Conservation (phyloP, 2,888 invertebrate species). For the Stenoptilia bipunctidactyla region DNA sequence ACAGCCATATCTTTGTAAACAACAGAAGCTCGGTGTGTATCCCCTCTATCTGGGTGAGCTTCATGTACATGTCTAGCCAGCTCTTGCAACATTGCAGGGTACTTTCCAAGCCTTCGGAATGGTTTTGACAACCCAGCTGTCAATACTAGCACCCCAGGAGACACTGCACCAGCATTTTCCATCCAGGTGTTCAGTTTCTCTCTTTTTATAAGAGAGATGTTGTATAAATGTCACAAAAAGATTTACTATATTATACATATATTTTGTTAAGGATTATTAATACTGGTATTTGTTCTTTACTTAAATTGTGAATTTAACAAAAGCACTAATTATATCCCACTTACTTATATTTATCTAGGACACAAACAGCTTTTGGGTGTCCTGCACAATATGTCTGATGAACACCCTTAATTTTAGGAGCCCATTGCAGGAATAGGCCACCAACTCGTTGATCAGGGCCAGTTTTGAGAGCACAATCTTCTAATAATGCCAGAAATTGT, state of each 20-base stretch:
- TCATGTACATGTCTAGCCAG: slow-evolving; percentile 96
- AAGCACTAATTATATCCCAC: slow-evolving; percentile 21
- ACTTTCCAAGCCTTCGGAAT: slow-evolving; percentile 94
- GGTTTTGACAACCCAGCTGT: slow-evolving; percentile 96
- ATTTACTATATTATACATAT: background rate
- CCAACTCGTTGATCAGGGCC: slow-evolving; percentile 89
- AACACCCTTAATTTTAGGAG: slow-evolving; percentile 84
- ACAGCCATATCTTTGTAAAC: slow-evolving; percentile 96
- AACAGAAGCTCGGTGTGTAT: slow-evolving; percentile 94
- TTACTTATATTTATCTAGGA: slow-evolving; percentile 94
- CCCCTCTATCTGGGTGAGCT: slow-evolving; percentile 94
- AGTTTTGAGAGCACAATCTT: slow-evolving; percentile 80
- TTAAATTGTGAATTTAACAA: no score
- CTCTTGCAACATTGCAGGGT: slow-evolving; percentile 94
- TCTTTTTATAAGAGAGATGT: slow-evolving; percentile 53
- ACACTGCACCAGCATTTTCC: slow-evolving; percentile 88
- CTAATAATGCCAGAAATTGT: slow-evolving; percentile 81
- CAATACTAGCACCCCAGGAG: slow-evolving; percentile 88
- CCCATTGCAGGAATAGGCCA: slow-evolving; percentile 89
- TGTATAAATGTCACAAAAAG: no score
- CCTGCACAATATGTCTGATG: slow-evolving; percentile 92
- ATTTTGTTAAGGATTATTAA: background rate
- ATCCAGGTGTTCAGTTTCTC: slow-evolving; percentile 88
- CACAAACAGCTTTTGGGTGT: slow-evolving; percentile 94
- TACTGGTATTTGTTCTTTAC: no score